A percentile compares a stretch with the other conserved stretches of the same genome.
phyloP scores from a whole-genome alignment of 1,140 invertebrate species.

The Drosophila burlai region DNA sequence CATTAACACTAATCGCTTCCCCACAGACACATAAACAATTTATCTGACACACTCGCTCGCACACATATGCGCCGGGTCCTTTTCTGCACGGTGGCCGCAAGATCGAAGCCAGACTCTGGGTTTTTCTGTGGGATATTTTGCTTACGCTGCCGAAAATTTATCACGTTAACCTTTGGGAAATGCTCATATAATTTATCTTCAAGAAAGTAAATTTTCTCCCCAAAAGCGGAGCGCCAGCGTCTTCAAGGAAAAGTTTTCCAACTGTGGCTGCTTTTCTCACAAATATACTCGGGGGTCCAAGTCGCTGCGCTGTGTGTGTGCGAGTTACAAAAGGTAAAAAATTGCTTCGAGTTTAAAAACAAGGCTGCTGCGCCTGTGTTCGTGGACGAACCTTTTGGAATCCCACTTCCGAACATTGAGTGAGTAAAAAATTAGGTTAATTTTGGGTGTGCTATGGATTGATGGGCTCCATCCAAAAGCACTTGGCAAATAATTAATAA shows the following conservation, averaged over 20 bases:
- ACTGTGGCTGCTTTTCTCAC: conserved; percentile 50
- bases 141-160: conserved; percentile 80
- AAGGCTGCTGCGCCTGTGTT: conserved; percentile 27
- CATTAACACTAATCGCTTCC: conserved; percentile 84
- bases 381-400: conserved; percentile 32
- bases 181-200: conserved; percentile 83
- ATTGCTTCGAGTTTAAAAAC: conserved; percentile 65
- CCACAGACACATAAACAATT: conserved; percentile 84
- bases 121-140: conserved; percentile 71
- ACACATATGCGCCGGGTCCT: conserved; percentile 43
- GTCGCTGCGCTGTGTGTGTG: conserved; percentile 20
- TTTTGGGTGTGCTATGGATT: conserved; percentile 66
- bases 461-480: conserved; percentile 74
- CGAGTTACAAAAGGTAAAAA: conserved; percentile 59
- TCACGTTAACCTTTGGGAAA: conserved; percentile 83
- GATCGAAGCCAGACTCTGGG: conserved; percentile 74
- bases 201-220: conserved; percentile 75
- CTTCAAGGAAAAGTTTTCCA: conserved; percentile 57
- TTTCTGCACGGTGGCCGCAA: conserved; percentile 63
- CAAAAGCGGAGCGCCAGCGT: conserved; percentile 37
- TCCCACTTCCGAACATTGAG: conserved; percentile 33
- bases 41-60: conserved; percentile 67
- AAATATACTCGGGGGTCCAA: conserved; percentile 71
- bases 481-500: conserved; percentile 82
- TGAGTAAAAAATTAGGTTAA: conserved; percentile 79